phyloP scores from a whole-genome alignment of 2,797 vertebrate species.

The Cichlasoma orientale region DNA sequence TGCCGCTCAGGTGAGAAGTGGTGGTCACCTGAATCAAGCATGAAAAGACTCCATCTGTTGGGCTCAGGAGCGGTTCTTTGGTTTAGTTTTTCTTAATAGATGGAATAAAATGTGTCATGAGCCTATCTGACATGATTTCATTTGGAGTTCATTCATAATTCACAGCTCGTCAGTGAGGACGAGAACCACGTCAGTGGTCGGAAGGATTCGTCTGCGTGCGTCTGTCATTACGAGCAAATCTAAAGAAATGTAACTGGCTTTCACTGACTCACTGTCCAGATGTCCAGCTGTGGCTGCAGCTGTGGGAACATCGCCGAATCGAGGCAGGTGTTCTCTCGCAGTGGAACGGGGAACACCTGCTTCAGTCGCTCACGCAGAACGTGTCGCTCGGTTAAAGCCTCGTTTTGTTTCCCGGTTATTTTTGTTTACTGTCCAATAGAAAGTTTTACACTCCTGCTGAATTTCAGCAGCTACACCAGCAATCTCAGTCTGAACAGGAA shows the following conservation, averaged over 20 bases:
- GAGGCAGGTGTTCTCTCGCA: slow-evolving; percentile 54
- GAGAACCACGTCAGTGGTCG: slow-evolving; percentile 20
- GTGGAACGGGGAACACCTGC: slow-evolving; percentile 33
- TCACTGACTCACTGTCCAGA: slow-evolving; percentile 38
- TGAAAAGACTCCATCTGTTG: not conserved
- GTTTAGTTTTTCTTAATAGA: not conserved
- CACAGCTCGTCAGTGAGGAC: slow-evolving; percentile 15
- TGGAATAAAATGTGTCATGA: not conserved
- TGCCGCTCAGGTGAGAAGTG: not conserved
- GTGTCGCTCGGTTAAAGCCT: not conserved
- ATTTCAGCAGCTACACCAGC: not conserved
- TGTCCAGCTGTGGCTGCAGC: slow-evolving; percentile 40
- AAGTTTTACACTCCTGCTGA: not conserved
- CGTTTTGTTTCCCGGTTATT: not conserved
- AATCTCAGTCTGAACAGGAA: not conserved
- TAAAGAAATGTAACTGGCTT: slow-evolving; percentile 12
- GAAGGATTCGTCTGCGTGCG: slow-evolving; percentile 1
- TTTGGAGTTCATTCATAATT: not conserved
- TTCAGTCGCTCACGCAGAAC: slow-evolving; percentile 24
- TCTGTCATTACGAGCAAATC: slow-evolving; percentile 68
- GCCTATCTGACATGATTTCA: not conserved
- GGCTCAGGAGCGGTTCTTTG: not conserved
- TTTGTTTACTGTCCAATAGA: not conserved
- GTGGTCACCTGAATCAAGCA: not conserved
- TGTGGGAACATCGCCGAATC: slow-evolving; percentile 24